Evolutionary conservation across 2,888 invertebrate species (phyloP).

Genomic region (Neoaliturus tenellus): DNA sequence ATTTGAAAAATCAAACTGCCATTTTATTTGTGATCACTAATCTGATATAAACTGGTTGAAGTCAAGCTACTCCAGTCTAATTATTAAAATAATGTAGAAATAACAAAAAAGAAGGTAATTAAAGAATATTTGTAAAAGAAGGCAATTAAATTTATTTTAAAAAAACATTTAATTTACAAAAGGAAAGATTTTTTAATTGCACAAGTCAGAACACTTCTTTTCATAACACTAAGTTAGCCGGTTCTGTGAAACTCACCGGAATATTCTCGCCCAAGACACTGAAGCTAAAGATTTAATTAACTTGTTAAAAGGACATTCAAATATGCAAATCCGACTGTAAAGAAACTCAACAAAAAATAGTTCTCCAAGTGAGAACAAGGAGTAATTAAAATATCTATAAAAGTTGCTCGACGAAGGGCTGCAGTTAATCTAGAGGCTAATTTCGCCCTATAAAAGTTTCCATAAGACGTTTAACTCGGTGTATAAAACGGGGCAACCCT

Average conservation of each 20-base stretch:
- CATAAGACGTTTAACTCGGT: conserved; percentile 49
- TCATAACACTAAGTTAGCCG: no score
- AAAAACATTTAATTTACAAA: no score
- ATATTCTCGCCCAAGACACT: neutral
- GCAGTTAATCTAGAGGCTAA: conserved; percentile 47
- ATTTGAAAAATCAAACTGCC: no score
- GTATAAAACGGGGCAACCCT: conserved; percentile 52
- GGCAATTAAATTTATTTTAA: no score
- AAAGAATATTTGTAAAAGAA: no score
- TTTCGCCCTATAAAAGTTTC: conserved; percentile 48
- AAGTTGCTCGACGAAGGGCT: conserved; percentile 22
- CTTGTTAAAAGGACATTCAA: conserved; percentile 34
- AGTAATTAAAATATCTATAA: conserved; percentile 53
- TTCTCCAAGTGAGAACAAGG: conserved; percentile 7
- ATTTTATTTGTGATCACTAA: no score
- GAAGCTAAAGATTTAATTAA: neutral
- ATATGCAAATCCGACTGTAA: conserved; percentile 41
- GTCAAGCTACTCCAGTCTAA: no score
- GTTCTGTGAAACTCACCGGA: neutral
- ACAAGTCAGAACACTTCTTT: no score
- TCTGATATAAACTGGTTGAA: no score
- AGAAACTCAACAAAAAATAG: conserved; percentile 15
- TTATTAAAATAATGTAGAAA: no score
- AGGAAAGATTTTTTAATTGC: no score
- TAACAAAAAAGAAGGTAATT: no score